A percentile compares a stretch with the other conserved stretches of the same genome.
Conservation (phyloP, 2,113 vertebrate genomes). For the Nothoprocta perdicaria region DNA sequence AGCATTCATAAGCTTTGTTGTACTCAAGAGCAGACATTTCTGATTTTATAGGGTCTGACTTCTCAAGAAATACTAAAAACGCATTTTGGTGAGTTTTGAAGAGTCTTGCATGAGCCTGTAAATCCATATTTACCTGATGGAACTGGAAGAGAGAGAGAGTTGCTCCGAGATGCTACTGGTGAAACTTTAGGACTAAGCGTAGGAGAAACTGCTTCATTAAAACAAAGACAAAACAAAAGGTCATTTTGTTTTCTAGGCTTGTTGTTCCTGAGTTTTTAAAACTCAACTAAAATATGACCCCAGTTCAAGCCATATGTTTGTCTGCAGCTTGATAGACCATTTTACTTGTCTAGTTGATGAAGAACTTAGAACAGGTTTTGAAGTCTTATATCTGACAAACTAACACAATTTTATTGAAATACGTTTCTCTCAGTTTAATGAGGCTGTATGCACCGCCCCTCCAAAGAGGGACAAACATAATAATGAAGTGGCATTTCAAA, state of each 20-base stretch:
- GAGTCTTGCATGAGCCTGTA: not conserved
- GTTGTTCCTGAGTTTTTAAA: not conserved
- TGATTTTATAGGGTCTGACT: not conserved
- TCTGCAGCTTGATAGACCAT: not conserved
- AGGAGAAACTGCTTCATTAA: slow-evolving; percentile 79
- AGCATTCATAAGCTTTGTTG: not conserved
- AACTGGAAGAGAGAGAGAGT: slow-evolving; percentile 76
- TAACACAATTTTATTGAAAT: not conserved
- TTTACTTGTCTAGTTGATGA: not conserved
- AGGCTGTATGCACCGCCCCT: not conserved
- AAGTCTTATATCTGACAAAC: not conserved
- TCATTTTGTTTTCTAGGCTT: not conserved
- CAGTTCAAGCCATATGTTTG: not conserved
- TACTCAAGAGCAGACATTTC: not conserved
- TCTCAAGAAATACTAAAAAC: not conserved
- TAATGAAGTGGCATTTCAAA: not conserved
- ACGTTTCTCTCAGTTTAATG: not conserved
- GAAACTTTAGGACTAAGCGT: slow-evolving; percentile 82
- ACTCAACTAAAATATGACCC: not conserved
- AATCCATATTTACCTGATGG: slow-evolving; percentile 73
- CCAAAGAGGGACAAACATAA: not conserved
- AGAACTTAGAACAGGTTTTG: not conserved
- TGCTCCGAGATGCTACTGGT: slow-evolving; percentile 81
- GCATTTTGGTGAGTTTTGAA: not conserved
- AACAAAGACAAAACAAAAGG: not conserved